phyloP scores from a whole-genome alignment of 2,888 invertebrate species.

The Lasius fuliginosus region DNA sequence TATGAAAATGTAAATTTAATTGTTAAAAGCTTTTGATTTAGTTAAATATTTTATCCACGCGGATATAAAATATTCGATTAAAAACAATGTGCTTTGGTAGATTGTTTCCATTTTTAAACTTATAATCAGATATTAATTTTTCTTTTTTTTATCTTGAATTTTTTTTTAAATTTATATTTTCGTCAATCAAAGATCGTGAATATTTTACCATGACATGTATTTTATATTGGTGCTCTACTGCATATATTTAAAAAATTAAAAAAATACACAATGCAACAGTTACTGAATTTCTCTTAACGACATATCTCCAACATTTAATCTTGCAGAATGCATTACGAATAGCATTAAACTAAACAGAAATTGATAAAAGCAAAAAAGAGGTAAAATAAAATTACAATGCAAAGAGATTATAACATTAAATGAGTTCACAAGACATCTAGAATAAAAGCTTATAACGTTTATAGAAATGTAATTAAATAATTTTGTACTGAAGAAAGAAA shows the following conservation, averaged over 20 bases:
- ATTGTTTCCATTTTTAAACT: not conserved
- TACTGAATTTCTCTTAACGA: slow-evolving; percentile 14
- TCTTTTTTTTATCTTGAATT: not conserved
- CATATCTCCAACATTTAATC: slow-evolving; percentile 52
- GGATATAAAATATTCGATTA: not conserved
- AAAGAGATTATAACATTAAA: not conserved
- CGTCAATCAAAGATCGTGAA: not conserved
- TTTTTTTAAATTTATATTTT: not conserved
- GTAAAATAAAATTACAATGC: not conserved
- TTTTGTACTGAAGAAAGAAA: not conserved
- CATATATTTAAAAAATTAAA: not conserved
- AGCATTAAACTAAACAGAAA: slow-evolving; percentile 18
- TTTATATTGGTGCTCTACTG: not conserved
- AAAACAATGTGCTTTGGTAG: not conserved
- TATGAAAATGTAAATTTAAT: not conserved
- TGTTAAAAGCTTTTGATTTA: not conserved
- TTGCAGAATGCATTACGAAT: slow-evolving; percentile 38
- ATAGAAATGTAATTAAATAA: not conserved
- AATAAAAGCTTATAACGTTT: not conserved
- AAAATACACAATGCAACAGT: slow-evolving; percentile 8
- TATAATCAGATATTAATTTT: not conserved
- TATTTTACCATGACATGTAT: not conserved
- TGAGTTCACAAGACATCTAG: not conserved
- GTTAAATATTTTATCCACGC: not conserved
- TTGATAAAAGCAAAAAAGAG: not conserved